These are phyloP conservation scores for Torymus auratus DNA, from an alignment of 2,888 invertebrate genomes.

Conservation along the genomic window DNA sequence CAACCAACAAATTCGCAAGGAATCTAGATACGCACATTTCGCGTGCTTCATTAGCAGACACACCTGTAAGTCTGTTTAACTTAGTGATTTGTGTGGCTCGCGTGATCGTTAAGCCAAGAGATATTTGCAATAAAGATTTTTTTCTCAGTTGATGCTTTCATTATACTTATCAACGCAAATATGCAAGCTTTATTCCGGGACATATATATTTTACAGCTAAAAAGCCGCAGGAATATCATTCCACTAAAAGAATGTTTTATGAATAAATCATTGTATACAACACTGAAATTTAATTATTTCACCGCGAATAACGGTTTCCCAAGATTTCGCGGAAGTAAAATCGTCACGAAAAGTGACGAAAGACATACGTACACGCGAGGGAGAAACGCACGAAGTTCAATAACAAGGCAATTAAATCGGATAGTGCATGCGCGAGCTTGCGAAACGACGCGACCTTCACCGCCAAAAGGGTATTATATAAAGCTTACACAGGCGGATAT, in stretches of 20 bases:
- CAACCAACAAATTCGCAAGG: too few relatives aligned
- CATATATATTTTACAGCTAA: too few relatives aligned
- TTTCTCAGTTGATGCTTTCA: not conserved
- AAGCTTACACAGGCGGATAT: not conserved
- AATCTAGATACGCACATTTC: conserved; percentile 13
- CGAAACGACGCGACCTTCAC: conserved; percentile 3
- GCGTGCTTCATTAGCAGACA: conserved; percentile 21
- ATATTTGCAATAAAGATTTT: conserved; percentile 7
- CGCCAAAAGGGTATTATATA: not conserved
- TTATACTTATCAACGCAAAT: too few relatives aligned
- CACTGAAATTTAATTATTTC: too few relatives aligned
- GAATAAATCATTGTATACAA: too few relatives aligned
- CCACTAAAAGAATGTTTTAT: too few relatives aligned
- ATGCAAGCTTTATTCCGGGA: too few relatives aligned
- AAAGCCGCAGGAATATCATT: too few relatives aligned
- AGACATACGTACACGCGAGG: not conserved
- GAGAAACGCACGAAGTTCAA: not conserved
- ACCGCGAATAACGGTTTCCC: too few relatives aligned
- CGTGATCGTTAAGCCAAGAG: conserved; percentile 18
- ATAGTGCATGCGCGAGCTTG: not conserved
- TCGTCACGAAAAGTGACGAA: too few relatives aligned
- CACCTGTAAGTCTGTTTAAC: not conserved
- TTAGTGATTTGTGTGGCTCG: not conserved
- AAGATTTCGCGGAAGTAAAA: too few relatives aligned
- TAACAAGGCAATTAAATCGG: not conserved